phyloP scores from a whole-genome alignment of 1,140 invertebrate genomes.

The Drosophila malerkotliana region DNA sequence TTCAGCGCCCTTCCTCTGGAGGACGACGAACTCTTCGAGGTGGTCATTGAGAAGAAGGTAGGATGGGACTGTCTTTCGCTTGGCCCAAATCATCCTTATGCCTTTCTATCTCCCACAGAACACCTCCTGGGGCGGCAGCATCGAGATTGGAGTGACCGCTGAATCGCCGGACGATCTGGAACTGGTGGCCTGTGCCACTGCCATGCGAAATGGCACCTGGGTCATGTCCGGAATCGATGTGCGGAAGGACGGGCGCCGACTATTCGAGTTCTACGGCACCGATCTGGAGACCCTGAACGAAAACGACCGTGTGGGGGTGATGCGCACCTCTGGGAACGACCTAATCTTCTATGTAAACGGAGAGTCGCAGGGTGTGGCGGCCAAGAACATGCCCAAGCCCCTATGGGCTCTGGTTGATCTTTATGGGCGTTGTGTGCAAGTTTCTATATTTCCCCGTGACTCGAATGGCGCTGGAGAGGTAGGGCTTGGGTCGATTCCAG shows the following conservation, averaged over 20 bases:
- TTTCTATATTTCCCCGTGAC: conserved; percentile 86
- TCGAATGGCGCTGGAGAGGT: conserved; percentile 45
- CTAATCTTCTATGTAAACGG: conserved; percentile 96
- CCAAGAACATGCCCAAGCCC: conserved; percentile 89
- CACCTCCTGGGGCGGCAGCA: conserved; percentile 94
- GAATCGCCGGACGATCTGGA: conserved; percentile 92
- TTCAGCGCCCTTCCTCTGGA: conserved; percentile 91
- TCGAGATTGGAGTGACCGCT: conserved; percentile 96
- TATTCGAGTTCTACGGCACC: conserved; percentile 93
- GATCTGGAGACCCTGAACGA: conserved; percentile 93
- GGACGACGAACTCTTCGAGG: conserved; percentile 94
- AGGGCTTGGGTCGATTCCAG: not conserved
- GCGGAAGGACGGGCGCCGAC: conserved; percentile 91
- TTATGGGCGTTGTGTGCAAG: conserved; percentile 96
- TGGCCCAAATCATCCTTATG: not conserved
- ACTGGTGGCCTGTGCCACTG: conserved; percentile 92
- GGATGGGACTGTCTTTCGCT: not conserved
- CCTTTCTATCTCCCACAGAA: conserved; percentile 84
- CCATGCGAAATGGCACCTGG: conserved; percentile 94
- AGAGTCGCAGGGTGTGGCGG: conserved; percentile 93
- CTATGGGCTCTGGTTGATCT: conserved; percentile 95
- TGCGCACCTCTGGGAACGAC: conserved; percentile 92
- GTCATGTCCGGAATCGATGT: conserved; percentile 94
- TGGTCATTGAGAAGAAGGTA: conserved; percentile 95
- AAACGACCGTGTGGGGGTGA: conserved; percentile 93